Evolutionary conservation across 2,888 invertebrate species (phyloP), one percentile per base, ranked within the genome.

Genomic region (Plemyria rubiginata): DNA sequence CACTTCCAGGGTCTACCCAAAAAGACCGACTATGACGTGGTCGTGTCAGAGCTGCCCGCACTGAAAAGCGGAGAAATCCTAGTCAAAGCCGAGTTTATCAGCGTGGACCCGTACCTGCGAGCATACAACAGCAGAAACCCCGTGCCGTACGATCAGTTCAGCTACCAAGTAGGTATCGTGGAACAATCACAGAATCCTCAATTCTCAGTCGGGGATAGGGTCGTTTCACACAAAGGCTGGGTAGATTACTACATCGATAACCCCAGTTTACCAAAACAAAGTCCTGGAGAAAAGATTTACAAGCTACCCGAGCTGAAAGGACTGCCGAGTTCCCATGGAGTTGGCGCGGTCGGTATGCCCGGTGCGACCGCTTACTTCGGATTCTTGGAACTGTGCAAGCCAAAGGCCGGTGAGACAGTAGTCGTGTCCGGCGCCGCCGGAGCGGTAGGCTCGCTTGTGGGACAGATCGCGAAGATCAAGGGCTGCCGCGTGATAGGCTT

Each of bases 291-390:
- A 0, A 63, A 32, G 15, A 52, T 81, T 2, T 85, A 83, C 71
- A 80, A 82, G 60, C 63, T 95, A 38, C 94, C 95, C 0, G 92
- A 95, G 59, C 75, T 95, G 52, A 88, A 92, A 60, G 86, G 90
- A 1, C 62, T 86, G 3, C 69, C 95, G 0, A 65, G 82, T 3
- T 95, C 95, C 0, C 83, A 94, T 7, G 93, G 88, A 8, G 73
- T 96, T 0, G 95, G 96, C 22, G 88, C 93, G 5, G 80, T 95
- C 1, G 96, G 96, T 60, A 95, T 95, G 94, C 94, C 95, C 9
- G 96, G 96, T 88, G 94, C 93, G 43, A 95, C 96, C 0, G 96
- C 96, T 0, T 95, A 96, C 76, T 96, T 96, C 78, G 96, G 96
- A 2, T 87, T 96, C 11, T 73, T 95, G 48, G 95, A 96, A 61